Percentiles rank a stretch among this genome's conserved stretches.
These are phyloP conservation scores for Tyto alba DNA, from an alignment of 2,113 vertebrate genomes.

Conservation along the genomic window DNA sequence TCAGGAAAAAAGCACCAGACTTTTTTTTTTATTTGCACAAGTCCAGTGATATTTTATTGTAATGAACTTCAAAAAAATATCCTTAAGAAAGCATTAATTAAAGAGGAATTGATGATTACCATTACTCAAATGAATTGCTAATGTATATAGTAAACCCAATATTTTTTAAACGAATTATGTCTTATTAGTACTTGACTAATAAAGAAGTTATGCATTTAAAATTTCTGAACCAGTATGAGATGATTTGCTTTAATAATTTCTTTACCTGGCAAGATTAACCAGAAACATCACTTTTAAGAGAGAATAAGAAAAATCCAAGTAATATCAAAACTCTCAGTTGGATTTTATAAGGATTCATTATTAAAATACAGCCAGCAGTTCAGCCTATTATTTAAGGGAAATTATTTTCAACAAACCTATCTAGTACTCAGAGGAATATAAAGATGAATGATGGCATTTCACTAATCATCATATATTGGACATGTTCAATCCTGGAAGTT, in stretches of 20 bases:
- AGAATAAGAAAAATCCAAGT: background rate
- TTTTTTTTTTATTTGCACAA: background rate
- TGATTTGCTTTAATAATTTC: background rate
- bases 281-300: background rate
- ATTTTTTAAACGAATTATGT: background rate
- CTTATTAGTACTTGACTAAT: background rate
- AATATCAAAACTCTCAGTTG: background rate
- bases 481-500: background rate
- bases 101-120: background rate
- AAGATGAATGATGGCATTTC: background rate
- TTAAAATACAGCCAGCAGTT: constrained; percentile 24
- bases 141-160: background rate
- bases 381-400: constrained; percentile 32
- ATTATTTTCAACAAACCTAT: constrained; percentile 15
- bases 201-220: background rate
- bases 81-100: background rate
- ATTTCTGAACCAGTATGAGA: background rate
- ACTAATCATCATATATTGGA: background rate
- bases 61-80: background rate
- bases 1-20: background rate
- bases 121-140: background rate
- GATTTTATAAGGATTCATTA: constrained; percentile 24
- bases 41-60: background rate
- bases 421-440: background rate
- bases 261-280: background rate